A percentile compares a stretch with the other conserved stretches of the same genome.
These are phyloP conservation scores for Thera obeliscata DNA, from an alignment of 2,888 invertebrate species.

Conservation along the genomic window DNA sequence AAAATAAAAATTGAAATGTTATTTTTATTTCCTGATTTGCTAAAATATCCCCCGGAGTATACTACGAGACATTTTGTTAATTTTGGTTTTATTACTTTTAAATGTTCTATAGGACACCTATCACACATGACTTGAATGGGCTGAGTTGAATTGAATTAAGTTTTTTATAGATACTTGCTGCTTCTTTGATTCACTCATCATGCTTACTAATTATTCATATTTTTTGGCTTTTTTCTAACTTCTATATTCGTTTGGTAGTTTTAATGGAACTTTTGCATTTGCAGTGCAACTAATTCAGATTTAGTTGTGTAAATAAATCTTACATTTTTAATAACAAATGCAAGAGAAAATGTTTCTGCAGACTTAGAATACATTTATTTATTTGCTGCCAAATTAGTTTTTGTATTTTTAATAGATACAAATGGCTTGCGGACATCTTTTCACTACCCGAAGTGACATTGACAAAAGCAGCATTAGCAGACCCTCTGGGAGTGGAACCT, in stretches of 20 bases:
- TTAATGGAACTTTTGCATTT: neutral
- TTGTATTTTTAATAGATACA: conserved; percentile 62
- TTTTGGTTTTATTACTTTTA: neutral
- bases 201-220: conserved; percentile 29
- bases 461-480: conserved; percentile 41
- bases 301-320: too few relatives aligned
- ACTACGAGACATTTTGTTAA: neutral
- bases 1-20: conserved; percentile 62
- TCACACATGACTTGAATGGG: neutral
- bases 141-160: conserved; percentile 2
- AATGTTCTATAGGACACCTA: neutral
- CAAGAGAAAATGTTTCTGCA: too few relatives aligned
- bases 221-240: conserved; percentile 26
- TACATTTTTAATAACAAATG: too few relatives aligned
- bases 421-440: conserved; percentile 71
- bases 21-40: conserved; percentile 49
- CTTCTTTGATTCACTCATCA: conserved; percentile 17
- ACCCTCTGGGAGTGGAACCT: conserved; percentile 38
- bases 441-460: conserved; percentile 54
- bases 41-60: neutral
- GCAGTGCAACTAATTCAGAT: neutral
- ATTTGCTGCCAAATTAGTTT: neutral
- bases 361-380: neutral
- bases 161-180: neutral
- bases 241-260: conserved; percentile 27